These are phyloP conservation scores for Sandelia bainsii DNA, from an alignment of 2,797 vertebrate species.

Conservation along the genomic window DNA sequence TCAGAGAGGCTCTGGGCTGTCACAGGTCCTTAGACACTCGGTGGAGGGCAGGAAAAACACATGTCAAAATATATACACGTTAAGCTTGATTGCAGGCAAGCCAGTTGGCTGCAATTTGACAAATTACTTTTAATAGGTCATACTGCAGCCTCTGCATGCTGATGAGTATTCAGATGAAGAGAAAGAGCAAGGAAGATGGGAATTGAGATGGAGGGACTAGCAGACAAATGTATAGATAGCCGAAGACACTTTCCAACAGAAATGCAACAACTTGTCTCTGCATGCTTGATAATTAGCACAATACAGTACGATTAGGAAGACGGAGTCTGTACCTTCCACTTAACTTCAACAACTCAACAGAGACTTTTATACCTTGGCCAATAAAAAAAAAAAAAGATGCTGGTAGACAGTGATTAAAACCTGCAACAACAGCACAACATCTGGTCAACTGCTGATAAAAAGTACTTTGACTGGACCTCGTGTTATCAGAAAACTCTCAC, in stretches of 20 bases:
- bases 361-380: background rate
- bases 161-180: conserved; percentile 62
- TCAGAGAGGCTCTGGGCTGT: conserved; percentile 76
- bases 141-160: conserved; percentile 72
- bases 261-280: conserved; percentile 16
- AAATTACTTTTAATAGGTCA: conserved; percentile 87
- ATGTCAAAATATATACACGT: conserved; percentile 86
- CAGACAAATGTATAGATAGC: conserved; percentile 48
- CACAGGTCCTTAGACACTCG: conserved; percentile 80
- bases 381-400: background rate
- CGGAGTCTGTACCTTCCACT: background rate
- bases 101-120: conserved; percentile 83
- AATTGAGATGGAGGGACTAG: conserved; percentile 58
- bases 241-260: conserved; percentile 24
- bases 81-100: conserved; percentile 77
- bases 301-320: conserved; percentile 1
- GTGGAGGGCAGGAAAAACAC: conserved; percentile 82
- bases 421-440: too few species aligned
- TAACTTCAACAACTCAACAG: background rate
- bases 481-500: too few species aligned
- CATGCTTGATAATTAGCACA: conserved; percentile 12
- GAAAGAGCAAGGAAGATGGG: conserved; percentile 41
- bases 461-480: too few species aligned
- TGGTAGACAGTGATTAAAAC: too few species aligned
- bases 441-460: too few species aligned